Percentiles rank a stretch among this genome's conserved stretches.
These are phyloP conservation scores for Mesorhabditis sp. DNA, from an alignment of 2,888 invertebrate species.

Conservation along the genomic window DNA sequence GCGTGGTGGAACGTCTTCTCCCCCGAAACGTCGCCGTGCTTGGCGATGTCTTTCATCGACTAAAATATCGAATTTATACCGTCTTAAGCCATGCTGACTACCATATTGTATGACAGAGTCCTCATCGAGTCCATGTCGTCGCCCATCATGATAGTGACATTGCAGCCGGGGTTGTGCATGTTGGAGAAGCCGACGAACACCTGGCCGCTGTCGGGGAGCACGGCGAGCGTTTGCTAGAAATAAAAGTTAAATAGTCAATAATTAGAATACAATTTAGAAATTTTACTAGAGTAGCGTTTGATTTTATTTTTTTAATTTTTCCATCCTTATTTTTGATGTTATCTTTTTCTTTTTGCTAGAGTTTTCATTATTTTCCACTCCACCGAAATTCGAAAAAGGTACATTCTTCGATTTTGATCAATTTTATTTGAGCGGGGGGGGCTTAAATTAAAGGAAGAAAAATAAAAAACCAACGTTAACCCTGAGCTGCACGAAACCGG, in stretches of 20 bases:
- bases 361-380: no score
- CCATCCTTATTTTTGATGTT: no score
- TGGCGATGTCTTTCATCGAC: neutral
- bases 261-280: no score
- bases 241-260: no score
- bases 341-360: no score
- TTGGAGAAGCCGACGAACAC: neutral
- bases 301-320: no score
- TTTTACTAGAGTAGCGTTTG: no score
- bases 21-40: neutral
- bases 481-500: conserved; percentile 70
- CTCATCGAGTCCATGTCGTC: neutral
- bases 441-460: no score
- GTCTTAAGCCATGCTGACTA: neutral
- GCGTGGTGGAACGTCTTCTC: neutral
- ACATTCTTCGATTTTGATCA: no score
- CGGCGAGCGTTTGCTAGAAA: neutral
- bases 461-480: conserved; percentile 41
- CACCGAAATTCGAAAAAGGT: no score
- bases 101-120: neutral
- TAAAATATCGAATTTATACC: neutral
- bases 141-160: conserved; percentile 3
- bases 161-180: neutral
- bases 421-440: no score
- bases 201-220: conserved; percentile 5